Conservation (phyloP, 2,797 vertebrate genomes). For the Halcyon badia region DNA sequence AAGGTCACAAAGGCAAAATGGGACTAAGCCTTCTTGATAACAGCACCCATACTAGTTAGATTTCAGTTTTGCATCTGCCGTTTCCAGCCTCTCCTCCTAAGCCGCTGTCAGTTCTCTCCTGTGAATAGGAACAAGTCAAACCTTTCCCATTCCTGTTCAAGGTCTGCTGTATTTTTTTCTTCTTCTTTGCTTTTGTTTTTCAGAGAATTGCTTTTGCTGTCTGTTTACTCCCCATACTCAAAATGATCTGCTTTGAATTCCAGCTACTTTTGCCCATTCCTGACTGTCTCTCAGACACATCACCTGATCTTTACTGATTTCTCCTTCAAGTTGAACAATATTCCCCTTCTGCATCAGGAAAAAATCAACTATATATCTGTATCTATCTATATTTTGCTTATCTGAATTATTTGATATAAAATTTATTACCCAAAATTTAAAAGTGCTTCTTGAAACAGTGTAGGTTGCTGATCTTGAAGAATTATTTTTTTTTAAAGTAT, state of each 20-base stretch:
- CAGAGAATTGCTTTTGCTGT: neutral
- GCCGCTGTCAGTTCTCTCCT: neutral
- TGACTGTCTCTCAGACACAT: rapidly evolving
- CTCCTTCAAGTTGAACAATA: rapidly evolving
- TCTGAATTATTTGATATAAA: neutral
- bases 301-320: neutral
- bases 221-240: neutral
- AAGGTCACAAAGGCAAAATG: neutral
- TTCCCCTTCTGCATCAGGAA: neutral
- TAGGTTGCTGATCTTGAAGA: neutral
- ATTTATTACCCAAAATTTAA: neutral
- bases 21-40: neutral
- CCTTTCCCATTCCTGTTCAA: neutral
- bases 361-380: rapidly evolving
- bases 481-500: neutral
- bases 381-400: neutral
- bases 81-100: conserved; percentile 1
- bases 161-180: neutral
- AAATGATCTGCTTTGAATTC: neutral
- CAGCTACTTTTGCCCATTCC: neutral
- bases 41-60: neutral
- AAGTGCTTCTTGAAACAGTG: neutral
- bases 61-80: neutral
- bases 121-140: neutral
- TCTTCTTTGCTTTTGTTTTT: neutral